These are phyloP conservation scores for Channa maculata DNA, from an alignment of 2,113 vertebrate genomes.

Conservation along the genomic window DNA sequence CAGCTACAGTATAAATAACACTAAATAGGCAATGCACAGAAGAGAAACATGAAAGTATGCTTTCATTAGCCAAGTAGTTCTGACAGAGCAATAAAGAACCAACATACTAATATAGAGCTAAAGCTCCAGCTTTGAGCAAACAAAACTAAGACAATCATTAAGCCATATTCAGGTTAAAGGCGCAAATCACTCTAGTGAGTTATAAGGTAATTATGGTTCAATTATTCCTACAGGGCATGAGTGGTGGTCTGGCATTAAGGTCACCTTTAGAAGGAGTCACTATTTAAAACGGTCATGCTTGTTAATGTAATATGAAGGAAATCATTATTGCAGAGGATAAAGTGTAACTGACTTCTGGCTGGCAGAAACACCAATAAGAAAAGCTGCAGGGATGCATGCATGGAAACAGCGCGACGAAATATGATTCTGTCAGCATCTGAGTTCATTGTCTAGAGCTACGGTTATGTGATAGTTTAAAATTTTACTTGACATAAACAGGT, in stretches of 20 bases:
- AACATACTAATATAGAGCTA: slow-evolving; percentile 33
- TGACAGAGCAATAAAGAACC: slow-evolving; percentile 23
- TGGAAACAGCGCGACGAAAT: background rate
- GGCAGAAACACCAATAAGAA: background rate
- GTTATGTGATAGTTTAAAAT: too few species aligned
- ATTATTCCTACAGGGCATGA: slow-evolving; percentile 22
- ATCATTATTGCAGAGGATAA: background rate
- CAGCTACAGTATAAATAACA: background rate
- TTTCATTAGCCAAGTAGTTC: slow-evolving; percentile 8
- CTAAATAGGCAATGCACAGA: background rate
- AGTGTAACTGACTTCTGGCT: background rate
- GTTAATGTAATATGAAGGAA: background rate
- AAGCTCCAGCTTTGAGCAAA: slow-evolving; percentile 46
- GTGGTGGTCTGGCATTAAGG: slow-evolving; percentile 8
- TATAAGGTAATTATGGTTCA: slow-evolving; percentile 33
- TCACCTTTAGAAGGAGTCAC: slow-evolving; percentile 8
- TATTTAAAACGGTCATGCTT: background rate
- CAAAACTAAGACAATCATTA: slow-evolving; percentile 48
- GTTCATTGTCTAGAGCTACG: too few species aligned
- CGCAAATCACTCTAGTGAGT: slow-evolving; percentile 13
- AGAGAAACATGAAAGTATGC: background rate
- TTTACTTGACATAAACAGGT: too few species aligned
- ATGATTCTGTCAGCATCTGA: background rate
- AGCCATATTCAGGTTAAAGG: slow-evolving; percentile 1
- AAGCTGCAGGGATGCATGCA: background rate